phyloP scores from a whole-genome alignment of 92 coral and sea anemone species.

The Epizoanthus scotinus region DNA sequence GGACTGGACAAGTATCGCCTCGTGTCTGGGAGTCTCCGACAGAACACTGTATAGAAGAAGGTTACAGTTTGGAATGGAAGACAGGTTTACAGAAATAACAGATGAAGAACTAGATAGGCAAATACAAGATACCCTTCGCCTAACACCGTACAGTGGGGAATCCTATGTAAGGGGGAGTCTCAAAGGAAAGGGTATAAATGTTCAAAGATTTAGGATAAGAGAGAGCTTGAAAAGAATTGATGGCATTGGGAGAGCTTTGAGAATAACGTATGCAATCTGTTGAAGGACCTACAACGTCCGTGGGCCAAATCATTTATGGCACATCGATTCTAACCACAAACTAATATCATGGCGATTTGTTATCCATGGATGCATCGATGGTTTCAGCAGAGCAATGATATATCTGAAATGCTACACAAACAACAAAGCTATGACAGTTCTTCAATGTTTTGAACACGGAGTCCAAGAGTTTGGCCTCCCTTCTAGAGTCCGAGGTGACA shows the following conservation, averaged over 20 bases:
- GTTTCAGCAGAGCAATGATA: conserved; percentile 51
- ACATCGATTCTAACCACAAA: conserved; percentile 62
- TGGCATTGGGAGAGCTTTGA: conserved; percentile 70
- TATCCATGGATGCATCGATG: conserved; percentile 57
- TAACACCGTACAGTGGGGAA: conserved; percentile 69
- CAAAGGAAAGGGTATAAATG: conserved; percentile 65
- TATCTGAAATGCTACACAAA: conserved; percentile 47
- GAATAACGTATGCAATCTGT: conserved; percentile 50
- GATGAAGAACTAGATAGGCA: conserved; percentile 58
- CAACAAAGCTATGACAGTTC: conserved; percentile 53
- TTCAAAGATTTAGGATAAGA: conserved; percentile 58
- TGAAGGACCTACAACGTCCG: conserved; percentile 59
- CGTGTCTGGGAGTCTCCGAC: conserved; percentile 34
- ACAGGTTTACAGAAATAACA: conserved; percentile 56
- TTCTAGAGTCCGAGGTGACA: conserved; percentile 50
- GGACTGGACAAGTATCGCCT: conserved; percentile 61
- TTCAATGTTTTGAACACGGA: conserved; percentile 42
- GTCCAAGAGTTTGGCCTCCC: conserved; percentile 58
- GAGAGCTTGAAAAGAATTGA: conserved; percentile 60
- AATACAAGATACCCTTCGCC: conserved; percentile 47
- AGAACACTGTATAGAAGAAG: conserved; percentile 53
- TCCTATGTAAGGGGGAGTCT: conserved; percentile 66
- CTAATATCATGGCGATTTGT: conserved; percentile 59
- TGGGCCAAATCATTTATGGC: conserved; percentile 65
- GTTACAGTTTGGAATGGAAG: conserved; percentile 48